Conservation (phyloP, 2,113 vertebrate species). For the Cichladusa arquata region DNA sequence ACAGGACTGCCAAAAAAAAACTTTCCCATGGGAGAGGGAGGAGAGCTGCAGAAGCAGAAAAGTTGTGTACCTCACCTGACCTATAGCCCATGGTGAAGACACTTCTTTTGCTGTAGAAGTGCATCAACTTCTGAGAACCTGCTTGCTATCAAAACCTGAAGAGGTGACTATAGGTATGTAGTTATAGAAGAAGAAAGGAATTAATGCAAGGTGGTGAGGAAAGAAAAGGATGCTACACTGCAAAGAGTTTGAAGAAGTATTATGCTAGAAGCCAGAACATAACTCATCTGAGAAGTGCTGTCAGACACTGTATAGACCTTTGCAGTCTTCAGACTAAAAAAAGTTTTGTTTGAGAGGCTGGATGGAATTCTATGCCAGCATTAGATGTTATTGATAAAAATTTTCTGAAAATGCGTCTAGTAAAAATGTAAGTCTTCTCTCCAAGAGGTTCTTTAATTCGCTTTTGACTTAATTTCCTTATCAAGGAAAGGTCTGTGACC, state of each 20-base stretch:
- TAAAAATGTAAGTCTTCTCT: background rate
- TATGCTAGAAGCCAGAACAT: background rate
- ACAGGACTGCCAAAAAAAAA: background rate
- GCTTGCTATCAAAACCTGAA: background rate
- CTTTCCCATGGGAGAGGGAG: background rate
- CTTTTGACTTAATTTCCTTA: background rate
- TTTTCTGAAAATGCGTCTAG: background rate
- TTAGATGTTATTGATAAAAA: background rate
- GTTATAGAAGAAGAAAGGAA: background rate
- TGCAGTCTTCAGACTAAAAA: background rate
- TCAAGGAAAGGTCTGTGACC: background rate
- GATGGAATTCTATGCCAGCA: background rate
- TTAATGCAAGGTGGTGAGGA: background rate
- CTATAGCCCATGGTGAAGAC: background rate
- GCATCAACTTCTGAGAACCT: background rate
- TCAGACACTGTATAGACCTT: background rate
- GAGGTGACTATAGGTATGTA: background rate
- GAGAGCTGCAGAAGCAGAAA: background rate
- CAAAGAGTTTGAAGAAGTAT: background rate
- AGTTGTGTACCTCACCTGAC: background rate
- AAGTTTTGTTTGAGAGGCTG: background rate
- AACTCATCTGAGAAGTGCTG: background rate
- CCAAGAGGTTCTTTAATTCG: accelerated
- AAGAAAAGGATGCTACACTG: background rate
- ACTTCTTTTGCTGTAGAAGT: background rate